Evolutionary conservation across 2,888 invertebrate species (phyloP), one percentile per base, ranked within the genome.

Genomic region (Drosophila subquinaria): DNA sequence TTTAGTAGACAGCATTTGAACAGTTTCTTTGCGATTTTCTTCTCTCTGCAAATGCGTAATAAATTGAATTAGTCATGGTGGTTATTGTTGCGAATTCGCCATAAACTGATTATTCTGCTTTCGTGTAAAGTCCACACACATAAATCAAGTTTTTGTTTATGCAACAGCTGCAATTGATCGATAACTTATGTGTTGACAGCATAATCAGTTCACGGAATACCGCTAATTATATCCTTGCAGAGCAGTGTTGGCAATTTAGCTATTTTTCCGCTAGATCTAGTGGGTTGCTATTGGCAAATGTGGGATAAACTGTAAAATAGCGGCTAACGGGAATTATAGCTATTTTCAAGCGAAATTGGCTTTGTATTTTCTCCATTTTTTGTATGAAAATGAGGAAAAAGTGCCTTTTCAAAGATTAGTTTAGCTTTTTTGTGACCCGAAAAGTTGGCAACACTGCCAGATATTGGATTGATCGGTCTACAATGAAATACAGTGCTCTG

Each of bases 1-100:
- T 98, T 98, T 35, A 98, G 94, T 52, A 95, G 94, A 90, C 97
- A 97, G 92, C 97, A 97, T 91, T 97, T 96, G 71, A 97, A 92
- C 35, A 97, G 96, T 89, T 97, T 94, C 89, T 96, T 96, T 84
- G 96, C 94, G 83, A 98, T 96, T 94, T 96, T 96, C 59, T 97
- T 96, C 93, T 97, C 96, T 82, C 97, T 98, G 93, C 11, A 81
- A 76, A 51, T 51, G 57, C 62, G 56, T 50, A 73, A 65, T 66
- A 63, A 61, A 69, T 30, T 20, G 0, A 43, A 64, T 81, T 73
- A 73, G 66, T 73, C 59, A 66, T 63, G 30, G 2, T 8, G 9
- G 36, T 27, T 23, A 36, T 50, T 57, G 8, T 53, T 59, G 38
- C 43, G 51, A 38, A 45, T n/a, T 4, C 30, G 42, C 53, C 23